Evolutionary conservation across 2,113 vertebrate species (phyloP), one percentile per base, ranked within the genome.

Genomic region (Alouatta palliata): DNA sequence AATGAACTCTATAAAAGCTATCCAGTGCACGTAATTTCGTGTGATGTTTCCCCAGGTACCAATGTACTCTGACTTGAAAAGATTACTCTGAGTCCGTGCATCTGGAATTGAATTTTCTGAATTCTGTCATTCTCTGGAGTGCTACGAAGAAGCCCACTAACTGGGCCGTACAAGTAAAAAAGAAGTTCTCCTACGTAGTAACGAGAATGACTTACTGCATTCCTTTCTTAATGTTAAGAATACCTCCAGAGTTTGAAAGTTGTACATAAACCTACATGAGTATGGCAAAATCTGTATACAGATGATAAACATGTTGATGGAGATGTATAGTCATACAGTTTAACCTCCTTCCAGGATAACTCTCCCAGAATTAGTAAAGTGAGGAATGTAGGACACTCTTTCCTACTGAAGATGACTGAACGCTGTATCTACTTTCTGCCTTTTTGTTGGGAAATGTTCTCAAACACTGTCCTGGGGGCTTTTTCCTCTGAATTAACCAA

Each of bases 1-100:
- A 98, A 99, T 98, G 97, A 98, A 96, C 95, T 97, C 83, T 85
- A 97, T 98, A 98, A 98, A 98, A 98, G 89, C 98, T 96, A 97
- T 88, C 84, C 96, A 98, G 90, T 97, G 98, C 98, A 86, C 91
- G 97, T 98, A 98, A 98, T 97, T 98, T 98, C 98, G 90, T 97
- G 91, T 66, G 97, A 98, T 97, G 97, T 90, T 97, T 96, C 98
- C 97, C 98, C 95, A 98, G 96, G 96, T 98, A 97, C 84, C 97
- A 97, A 95, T 97, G 95, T 97, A 92, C 94, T 97, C 91, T 83
- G 95, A 96, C 97, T 97, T 95, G 87, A 94, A 97, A 92, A 94
- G 83, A 97, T 95, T 92, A 96, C 89, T 95, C 83, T 75, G 91
- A 95, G 77, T 88, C 89, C 40, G 30, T 87, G 80, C 87, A 97